phyloP scores from a whole-genome alignment of 2,797 vertebrate genomes.

The Channallabes apus region DNA sequence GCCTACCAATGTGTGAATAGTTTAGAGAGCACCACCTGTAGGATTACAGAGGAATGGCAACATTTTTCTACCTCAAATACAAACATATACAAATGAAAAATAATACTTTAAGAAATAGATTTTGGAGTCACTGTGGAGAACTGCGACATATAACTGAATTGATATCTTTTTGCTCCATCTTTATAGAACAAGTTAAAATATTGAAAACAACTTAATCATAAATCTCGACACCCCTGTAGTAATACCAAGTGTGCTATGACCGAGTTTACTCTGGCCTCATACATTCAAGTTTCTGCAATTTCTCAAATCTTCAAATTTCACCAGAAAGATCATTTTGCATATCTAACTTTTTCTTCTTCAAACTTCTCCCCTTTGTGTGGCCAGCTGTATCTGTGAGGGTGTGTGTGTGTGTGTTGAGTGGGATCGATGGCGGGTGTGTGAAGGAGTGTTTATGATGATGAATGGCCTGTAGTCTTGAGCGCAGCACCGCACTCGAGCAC shows the following conservation, averaged over 20 bases:
- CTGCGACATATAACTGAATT: too few species aligned
- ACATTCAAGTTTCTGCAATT: not conserved
- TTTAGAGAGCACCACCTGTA: too few species aligned
- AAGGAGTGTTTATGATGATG: conserved; percentile 83
- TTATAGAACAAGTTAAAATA: not conserved
- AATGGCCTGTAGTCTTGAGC: conserved; percentile 66
- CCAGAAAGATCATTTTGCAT: not conserved
- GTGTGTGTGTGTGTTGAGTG: conserved; percentile 63
- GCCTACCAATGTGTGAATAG: too few species aligned
- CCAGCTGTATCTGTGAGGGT: conserved; percentile 48
- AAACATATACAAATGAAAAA: too few species aligned
- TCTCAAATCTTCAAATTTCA: not conserved
- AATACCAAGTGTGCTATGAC: not conserved
- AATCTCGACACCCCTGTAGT: not conserved
- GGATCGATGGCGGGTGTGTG: conserved; percentile 69
- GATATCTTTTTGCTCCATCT: too few species aligned
- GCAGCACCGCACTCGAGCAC: conserved; percentile 67
- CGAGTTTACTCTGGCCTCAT: not conserved
- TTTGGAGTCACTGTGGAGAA: too few species aligned
- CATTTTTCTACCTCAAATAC: too few species aligned
- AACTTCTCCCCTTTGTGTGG: conserved; percentile 6
- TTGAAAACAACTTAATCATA: not conserved
- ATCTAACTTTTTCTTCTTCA: conserved; percentile 8
- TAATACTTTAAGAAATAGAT: too few species aligned
- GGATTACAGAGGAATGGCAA: too few species aligned